phyloP scores from a whole-genome alignment of 2,888 invertebrate species.

The Conus canariensis region DNA sequence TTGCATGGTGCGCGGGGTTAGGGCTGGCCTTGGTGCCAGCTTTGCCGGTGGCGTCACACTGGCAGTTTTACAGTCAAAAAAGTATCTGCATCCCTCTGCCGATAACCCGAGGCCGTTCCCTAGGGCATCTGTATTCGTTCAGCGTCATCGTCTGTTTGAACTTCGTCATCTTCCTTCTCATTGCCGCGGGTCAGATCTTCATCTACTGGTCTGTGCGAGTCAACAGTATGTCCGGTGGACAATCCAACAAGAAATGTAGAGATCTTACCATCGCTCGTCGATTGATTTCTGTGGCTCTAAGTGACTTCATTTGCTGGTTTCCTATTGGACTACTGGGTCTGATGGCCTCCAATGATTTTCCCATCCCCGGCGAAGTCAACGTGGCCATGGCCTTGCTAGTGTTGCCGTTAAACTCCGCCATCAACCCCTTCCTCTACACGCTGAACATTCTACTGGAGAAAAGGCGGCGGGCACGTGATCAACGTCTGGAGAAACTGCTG shows the following conservation, averaged over 20 bases:
- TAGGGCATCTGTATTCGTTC: not conserved
- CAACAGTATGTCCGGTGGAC: not conserved
- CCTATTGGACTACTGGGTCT: not conserved
- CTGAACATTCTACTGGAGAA: not conserved
- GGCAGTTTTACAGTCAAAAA: not conserved
- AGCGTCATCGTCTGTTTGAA: not conserved
- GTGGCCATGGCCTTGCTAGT: not conserved
- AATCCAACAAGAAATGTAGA: not conserved
- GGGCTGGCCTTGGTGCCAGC: not conserved
- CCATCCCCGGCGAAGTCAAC: not conserved
- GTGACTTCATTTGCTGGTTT: not conserved
- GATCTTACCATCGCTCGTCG: not conserved
- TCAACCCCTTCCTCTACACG: conserved; percentile 1
- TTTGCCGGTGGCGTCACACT: not conserved
- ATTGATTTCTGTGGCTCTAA: not conserved
- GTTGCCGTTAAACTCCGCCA: not conserved
- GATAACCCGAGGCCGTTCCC: not conserved
- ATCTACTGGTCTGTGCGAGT: not conserved
- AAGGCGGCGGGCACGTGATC: not conserved
- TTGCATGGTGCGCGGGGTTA: not conserved
- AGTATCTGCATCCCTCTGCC: not conserved
- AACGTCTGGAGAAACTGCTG: conserved; percentile 8
- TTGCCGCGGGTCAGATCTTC: not conserved
- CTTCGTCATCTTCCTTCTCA: not conserved
- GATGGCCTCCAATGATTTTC: not conserved